Conservation (phyloP, 2,797 vertebrate genomes). For the Myotis myotis region DNA sequence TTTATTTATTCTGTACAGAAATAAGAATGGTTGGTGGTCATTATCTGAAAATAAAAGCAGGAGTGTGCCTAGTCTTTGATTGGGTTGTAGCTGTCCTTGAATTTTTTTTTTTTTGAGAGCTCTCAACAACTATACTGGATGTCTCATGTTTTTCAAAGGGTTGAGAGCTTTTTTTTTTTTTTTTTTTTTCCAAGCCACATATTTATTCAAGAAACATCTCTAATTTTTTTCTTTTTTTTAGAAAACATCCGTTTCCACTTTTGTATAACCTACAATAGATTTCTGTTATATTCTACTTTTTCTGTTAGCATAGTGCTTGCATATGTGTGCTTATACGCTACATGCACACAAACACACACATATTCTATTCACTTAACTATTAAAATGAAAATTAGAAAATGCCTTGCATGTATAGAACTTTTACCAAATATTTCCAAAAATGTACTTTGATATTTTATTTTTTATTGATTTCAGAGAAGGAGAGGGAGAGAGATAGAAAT, state of each 20-base stretch:
- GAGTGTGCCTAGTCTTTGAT: neutral
- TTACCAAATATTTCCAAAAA: neutral
- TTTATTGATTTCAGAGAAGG: too few relatives aligned
- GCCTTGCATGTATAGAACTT: neutral
- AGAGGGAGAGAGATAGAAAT: too few relatives aligned
- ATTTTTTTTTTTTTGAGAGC: neutral
- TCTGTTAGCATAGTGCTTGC: neutral
- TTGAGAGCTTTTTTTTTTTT: neutral
- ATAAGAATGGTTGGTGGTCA: neutral
- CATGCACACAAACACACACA: neutral
- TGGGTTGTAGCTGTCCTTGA: neutral
- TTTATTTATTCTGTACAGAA: neutral
- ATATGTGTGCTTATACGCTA: neutral
- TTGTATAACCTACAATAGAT: neutral
- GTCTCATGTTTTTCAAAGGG: neutral
- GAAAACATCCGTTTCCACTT: neutral
- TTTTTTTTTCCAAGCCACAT: neutral
- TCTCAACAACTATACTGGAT: neutral
- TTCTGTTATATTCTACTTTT: neutral
- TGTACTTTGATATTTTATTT: neutral
- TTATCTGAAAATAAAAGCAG: slow-evolving; percentile 50
- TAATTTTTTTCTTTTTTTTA: neutral
- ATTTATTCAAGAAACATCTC: neutral
- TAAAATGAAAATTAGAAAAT: neutral
- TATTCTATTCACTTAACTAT: neutral